Evolutionary conservation across 2,113 vertebrate genomes (phyloP).

Genomic region (Merops nubicus): DNA sequence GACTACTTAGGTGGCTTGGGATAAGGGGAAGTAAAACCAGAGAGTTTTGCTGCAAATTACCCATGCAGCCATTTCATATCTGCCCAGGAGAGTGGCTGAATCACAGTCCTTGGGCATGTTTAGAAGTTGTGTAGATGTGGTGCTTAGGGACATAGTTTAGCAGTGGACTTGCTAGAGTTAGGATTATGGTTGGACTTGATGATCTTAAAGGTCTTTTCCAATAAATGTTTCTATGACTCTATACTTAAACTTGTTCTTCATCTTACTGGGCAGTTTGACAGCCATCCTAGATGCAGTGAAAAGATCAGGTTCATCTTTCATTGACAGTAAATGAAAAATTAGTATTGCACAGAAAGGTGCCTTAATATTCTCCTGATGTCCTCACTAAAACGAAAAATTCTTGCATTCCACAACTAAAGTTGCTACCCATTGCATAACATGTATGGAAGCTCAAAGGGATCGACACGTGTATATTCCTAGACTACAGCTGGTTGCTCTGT

Average conservation of each 20-base stretch:
- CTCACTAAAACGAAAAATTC: neutral
- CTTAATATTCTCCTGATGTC: neutral
- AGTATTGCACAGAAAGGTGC: neutral
- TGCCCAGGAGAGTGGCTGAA: too few species aligned
- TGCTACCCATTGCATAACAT: neutral
- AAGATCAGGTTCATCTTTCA: neutral
- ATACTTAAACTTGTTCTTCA: neutral
- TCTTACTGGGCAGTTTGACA: neutral
- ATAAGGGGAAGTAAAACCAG: neutral
- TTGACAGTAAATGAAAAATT: neutral
- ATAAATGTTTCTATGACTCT: too few species aligned
- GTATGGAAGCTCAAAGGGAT: neutral
- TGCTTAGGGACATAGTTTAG: too few species aligned
- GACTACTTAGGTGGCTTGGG: neutral
- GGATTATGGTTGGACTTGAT: too few species aligned
- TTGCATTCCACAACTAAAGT: neutral
- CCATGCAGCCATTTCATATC: neutral
- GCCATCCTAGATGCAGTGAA: neutral
- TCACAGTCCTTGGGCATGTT: too few species aligned
- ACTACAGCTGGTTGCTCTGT: neutral
- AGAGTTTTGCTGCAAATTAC: neutral
- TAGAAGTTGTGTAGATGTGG: too few species aligned
- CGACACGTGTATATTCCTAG: constrained; percentile 1
- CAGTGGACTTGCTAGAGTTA: too few species aligned
- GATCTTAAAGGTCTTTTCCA: too few species aligned